Evolutionary conservation across 2,113 vertebrate species (phyloP).

Genomic region (Ochotona princeps): DNA sequence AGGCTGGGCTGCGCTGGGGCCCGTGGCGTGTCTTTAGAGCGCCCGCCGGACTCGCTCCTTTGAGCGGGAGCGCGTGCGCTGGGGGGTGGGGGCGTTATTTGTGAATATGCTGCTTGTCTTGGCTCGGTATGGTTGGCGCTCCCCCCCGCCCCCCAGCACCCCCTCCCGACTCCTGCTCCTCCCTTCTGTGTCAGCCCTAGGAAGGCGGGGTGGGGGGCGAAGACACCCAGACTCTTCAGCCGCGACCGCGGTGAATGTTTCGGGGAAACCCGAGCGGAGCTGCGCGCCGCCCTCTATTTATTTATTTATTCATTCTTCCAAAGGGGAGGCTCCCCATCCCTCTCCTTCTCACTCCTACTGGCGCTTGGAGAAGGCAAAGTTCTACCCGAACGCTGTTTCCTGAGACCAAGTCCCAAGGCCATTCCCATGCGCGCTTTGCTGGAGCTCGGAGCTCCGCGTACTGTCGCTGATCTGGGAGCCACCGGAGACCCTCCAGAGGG

Average conservation of each 20-base stretch:
- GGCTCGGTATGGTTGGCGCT: slow-evolving; percentile 69
- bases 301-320: neutral
- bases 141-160: slow-evolving; percentile 53
- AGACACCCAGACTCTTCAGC: slow-evolving; percentile 33
- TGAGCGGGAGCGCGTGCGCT: slow-evolving; percentile 73
- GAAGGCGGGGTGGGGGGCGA: slow-evolving; percentile 65
- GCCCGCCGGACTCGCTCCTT: neutral
- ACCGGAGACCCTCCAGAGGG: neutral
- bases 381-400: neutral
- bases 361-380: neutral
- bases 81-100: slow-evolving; percentile 69
- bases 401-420: neutral
- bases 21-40: neutral
- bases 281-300: neutral
- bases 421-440: neutral
- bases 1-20: neutral
- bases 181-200: slow-evolving; percentile 67
- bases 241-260: neutral
- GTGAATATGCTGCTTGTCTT: slow-evolving; percentile 65
- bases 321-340: neutral
- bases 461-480: neutral
- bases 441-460: neutral
- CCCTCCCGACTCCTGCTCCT: slow-evolving; percentile 73
- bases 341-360: neutral
- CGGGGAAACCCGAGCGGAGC: neutral